phyloP scores from a whole-genome alignment of 2,113 vertebrate species.

The Pterocles orientalis region DNA sequence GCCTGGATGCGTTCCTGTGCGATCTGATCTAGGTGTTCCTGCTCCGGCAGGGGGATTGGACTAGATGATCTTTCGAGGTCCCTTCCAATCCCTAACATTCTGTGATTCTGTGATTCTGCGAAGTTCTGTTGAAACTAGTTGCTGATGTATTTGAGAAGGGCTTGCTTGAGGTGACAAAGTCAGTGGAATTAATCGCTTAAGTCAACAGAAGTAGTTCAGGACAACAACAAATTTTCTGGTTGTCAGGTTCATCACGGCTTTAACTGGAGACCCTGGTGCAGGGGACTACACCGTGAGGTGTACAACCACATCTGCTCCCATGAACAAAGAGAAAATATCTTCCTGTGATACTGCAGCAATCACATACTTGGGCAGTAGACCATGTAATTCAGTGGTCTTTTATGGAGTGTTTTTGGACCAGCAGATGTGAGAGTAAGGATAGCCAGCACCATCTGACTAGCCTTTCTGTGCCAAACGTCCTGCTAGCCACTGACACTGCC shows the following conservation, averaged over 20 bases:
- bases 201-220: neutral
- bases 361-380: neutral
- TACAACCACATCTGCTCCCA: accelerated
- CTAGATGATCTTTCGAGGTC: too few species aligned
- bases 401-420: neutral
- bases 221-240: neutral
- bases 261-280: neutral
- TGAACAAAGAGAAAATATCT: neutral
- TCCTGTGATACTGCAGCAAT: neutral
- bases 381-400: neutral
- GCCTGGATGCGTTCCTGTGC: too few species aligned
- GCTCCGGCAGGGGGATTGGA: too few species aligned
- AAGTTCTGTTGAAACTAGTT: neutral
- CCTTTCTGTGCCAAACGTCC: neutral
- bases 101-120: too few species aligned
- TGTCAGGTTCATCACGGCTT: neutral
- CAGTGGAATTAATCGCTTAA: neutral
- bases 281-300: neutral
- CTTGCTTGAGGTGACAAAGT: neutral
- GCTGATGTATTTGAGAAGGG: neutral
- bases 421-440: neutral
- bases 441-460: neutral
- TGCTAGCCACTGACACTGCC: neutral
- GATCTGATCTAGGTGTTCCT: too few species aligned
- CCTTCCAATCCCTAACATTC: too few species aligned